Evolutionary conservation across 2,888 invertebrate species (phyloP).

Genomic region (Creontiades dilutus): DNA sequence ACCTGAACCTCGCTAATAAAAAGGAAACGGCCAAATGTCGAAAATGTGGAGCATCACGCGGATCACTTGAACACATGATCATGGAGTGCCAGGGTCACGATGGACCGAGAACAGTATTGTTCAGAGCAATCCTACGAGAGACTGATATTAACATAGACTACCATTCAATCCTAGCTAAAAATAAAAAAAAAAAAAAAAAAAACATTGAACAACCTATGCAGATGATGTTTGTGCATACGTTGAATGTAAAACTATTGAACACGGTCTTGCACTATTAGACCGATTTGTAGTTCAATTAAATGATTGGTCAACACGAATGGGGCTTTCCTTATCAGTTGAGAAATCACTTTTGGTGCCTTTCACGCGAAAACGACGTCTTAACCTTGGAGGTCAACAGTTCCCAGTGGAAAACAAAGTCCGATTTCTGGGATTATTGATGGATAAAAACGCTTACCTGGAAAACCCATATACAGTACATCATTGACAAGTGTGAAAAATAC

Average conservation of each 20-base stretch:
- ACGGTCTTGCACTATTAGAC: not conserved
- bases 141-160: too few relatives aligned
- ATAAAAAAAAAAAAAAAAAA: too few relatives aligned
- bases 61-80: too few relatives aligned
- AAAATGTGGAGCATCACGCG: too few relatives aligned
- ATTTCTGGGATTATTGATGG: conserved; percentile 5
- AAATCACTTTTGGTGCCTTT: not conserved
- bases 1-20: too few relatives aligned
- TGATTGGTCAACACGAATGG: not conserved
- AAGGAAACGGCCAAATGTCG: too few relatives aligned
- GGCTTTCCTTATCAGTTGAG: not conserved
- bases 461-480: not conserved
- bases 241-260: not conserved
- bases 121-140: too few relatives aligned
- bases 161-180: too few relatives aligned
- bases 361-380: not conserved
- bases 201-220: too few relatives aligned
- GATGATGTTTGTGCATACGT: conserved; percentile 8
- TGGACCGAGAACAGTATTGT: too few relatives aligned
- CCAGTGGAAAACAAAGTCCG: not conserved
- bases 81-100: too few relatives aligned
- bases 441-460: conserved; percentile 26
- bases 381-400: not conserved
- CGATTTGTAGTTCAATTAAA: not conserved
- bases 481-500: conserved; percentile 14